Percentiles rank a stretch among this genome's conserved stretches.
Conservation (phyloP, 2,797 vertebrate genomes). For the Peromyscus attwateri region DNA sequence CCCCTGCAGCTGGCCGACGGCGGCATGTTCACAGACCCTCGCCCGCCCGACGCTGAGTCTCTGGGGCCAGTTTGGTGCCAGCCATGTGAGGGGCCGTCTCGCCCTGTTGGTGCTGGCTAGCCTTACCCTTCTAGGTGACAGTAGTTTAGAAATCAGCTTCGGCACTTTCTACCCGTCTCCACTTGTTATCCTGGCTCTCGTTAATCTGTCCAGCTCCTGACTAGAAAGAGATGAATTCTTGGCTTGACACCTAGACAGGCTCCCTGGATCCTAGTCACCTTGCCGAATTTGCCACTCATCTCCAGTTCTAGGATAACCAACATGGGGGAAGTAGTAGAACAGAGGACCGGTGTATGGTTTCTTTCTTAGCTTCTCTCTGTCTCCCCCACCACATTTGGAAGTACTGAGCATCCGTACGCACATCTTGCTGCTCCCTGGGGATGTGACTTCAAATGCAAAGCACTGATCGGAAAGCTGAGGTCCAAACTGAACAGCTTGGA, state of each 20-base stretch:
- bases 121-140: constrained; percentile 57
- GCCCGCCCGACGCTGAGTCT: not conserved
- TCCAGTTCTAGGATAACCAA: not conserved
- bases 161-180: constrained; percentile 64
- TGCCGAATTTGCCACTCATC: constrained; percentile 7
- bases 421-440: not conserved
- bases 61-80: not conserved
- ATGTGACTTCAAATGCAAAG: not conserved
- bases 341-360: not conserved
- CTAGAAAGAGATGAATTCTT: constrained; percentile 63
- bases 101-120: constrained; percentile 33
- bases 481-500: constrained; percentile 5
- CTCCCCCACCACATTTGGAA: not conserved
- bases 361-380: not conserved
- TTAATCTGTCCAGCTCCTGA: constrained; percentile 64
- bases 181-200: constrained; percentile 43
- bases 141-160: constrained; percentile 61
- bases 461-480: not conserved
- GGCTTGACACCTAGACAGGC: constrained; percentile 42
- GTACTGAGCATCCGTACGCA: not conserved
- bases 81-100: not conserved
- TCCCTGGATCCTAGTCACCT: constrained; percentile 37
- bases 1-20: not conserved
- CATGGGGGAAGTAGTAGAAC: not conserved
- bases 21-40: not conserved